These are phyloP conservation scores for Centropristis striata DNA, from an alignment of 2,113 vertebrate species.

Conservation along the genomic window DNA sequence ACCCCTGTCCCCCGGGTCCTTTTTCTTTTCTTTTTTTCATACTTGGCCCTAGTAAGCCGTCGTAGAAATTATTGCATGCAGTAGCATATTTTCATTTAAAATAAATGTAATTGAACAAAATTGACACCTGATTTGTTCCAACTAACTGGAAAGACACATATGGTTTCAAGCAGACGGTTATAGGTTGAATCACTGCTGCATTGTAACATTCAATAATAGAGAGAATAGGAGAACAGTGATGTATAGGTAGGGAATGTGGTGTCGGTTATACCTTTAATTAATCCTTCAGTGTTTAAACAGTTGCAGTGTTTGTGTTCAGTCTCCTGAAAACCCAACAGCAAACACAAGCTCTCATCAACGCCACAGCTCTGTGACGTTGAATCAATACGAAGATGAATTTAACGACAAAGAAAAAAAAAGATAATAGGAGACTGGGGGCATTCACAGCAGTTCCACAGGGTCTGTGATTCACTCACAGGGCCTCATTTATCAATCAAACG, in stretches of 20 bases:
- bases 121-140: background rate
- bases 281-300: constrained; percentile 29
- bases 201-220: background rate
- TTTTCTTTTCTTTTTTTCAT: no score
- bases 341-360: constrained; percentile 14
- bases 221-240: constrained; percentile 1
- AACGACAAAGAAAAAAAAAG: constrained; percentile 45
- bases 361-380: constrained; percentile 13
- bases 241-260: background rate
- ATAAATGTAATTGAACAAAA: background rate
- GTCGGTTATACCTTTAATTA: constrained; percentile 5
- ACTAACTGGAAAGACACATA: background rate
- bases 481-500: no score
- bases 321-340: constrained; percentile 34
- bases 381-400: constrained; percentile 53
- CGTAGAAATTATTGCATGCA: no score
- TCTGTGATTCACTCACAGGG: no score
- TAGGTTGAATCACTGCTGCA: background rate
- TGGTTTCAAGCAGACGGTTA: background rate
- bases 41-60: no score
- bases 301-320: constrained; percentile 5
- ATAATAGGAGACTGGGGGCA: background rate
- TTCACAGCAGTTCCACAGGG: background rate
- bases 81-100: background rate
- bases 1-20: no score